Evolutionary conservation across 2,888 invertebrate genomes (phyloP).

Genomic region (Lithodes maja): DNA sequence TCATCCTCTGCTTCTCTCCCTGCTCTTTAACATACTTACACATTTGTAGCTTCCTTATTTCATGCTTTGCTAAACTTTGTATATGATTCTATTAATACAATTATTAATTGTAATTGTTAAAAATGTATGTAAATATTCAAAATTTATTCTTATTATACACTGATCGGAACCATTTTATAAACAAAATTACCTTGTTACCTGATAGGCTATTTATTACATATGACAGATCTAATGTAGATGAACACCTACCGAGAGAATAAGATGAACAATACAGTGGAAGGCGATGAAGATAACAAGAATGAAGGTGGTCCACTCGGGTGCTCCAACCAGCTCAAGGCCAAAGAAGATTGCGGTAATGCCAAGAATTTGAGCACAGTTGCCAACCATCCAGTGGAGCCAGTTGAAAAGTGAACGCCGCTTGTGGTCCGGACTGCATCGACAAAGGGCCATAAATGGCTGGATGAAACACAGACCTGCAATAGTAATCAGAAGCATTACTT

Average conservation of each 20-base stretch:
- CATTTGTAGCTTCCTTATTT: too few relatives aligned
- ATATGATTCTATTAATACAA: too few relatives aligned
- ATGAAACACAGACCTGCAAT: conserved; percentile 81
- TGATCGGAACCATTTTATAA: too few relatives aligned
- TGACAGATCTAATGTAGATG: not conserved
- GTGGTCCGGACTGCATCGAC: conserved; percentile 90
- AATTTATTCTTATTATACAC: too few relatives aligned
- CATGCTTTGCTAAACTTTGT: too few relatives aligned
- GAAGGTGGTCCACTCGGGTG: conserved; percentile 90
- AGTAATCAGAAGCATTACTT: too few relatives aligned
- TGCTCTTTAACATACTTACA: too few relatives aligned
- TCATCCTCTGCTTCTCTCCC: too few relatives aligned
- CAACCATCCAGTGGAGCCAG: conserved; percentile 93
- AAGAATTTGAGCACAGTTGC: conserved; percentile 90
- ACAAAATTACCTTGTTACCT: too few relatives aligned
- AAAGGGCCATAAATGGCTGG: conserved; percentile 90
- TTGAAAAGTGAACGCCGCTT: conserved; percentile 88
- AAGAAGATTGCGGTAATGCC: conserved; percentile 95
- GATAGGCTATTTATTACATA: too few relatives aligned
- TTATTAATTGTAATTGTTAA: too few relatives aligned
- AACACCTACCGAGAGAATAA: conserved; percentile 81
- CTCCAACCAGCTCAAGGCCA: conserved; percentile 88
- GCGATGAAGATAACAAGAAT: conserved; percentile 91
- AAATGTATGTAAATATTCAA: too few relatives aligned
- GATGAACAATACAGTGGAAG: conserved; percentile 91